Conservation (phyloP, 2,113 vertebrate species). For the cat (Felis catus) region F.catus_Fca126_mat1.0 CM031414.1:21690001-21690500, state of each 20-base stretch:
- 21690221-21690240: conserved; percentile 39
- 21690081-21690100: conserved; percentile 1
- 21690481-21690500: neutral
- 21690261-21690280: neutral
- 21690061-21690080: conserved; percentile 45
- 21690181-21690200: conserved; percentile 43
- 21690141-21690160: conserved; percentile 26
- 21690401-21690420: neutral
- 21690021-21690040: neutral
- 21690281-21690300: neutral
- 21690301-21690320: neutral
- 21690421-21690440: neutral
- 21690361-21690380: neutral
- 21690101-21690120: neutral
- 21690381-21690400: neutral
- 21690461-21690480: neutral
- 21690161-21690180: conserved; percentile 40
- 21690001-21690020: neutral
- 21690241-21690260: neutral
- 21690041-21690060: neutral
- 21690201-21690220: neutral
- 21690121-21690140: neutral
- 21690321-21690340: neutral
- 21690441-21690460: neutral
- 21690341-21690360: neutral